Evolutionary conservation across 2,113 vertebrate genomes (phyloP).

Genomic region (Macrotus californicus): DNA sequence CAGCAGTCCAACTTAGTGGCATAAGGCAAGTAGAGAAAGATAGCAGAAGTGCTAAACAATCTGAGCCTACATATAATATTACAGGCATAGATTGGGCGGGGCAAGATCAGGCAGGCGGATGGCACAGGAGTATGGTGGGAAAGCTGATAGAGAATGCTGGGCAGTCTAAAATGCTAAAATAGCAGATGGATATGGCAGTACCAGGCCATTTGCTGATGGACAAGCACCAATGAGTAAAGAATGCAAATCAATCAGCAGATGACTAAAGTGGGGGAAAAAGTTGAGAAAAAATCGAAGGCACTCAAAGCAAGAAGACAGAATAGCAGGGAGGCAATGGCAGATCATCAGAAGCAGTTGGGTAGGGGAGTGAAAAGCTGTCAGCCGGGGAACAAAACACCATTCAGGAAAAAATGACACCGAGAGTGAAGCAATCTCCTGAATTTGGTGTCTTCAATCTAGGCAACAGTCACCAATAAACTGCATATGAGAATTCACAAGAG

Average conservation of each 20-base stretch:
- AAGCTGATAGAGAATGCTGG: slow-evolving; percentile 54
- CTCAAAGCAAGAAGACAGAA: slow-evolving; percentile 74
- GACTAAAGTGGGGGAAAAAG: slow-evolving; percentile 51
- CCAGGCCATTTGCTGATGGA: slow-evolving; percentile 69
- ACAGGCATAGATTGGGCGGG: slow-evolving; percentile 60
- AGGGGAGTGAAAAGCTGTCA: slow-evolving; percentile 54
- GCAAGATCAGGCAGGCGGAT: slow-evolving; percentile 69
- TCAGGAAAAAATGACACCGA: slow-evolving; percentile 67
- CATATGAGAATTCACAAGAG: slow-evolving; percentile 79
- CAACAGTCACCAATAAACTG: slow-evolving; percentile 72
- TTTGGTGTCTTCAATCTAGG: slow-evolving; percentile 74
- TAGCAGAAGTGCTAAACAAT: slow-evolving; percentile 39
- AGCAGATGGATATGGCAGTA: slow-evolving; percentile 72
- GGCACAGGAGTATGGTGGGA: slow-evolving; percentile 55
- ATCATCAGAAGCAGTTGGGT: slow-evolving; percentile 49
- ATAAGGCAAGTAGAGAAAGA: slow-evolving; percentile 30
- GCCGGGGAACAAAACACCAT: slow-evolving; percentile 66
- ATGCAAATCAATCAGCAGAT: slow-evolving; percentile 54
- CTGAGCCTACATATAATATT: slow-evolving; percentile 41
- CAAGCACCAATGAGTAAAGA: slow-evolving; percentile 72
- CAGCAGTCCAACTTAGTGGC: slow-evolving; percentile 32
- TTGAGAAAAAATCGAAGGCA: slow-evolving; percentile 69
- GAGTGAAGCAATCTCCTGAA: slow-evolving; percentile 72
- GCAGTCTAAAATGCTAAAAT: slow-evolving; percentile 71
- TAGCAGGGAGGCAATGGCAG: slow-evolving; percentile 60